Percentiles rank a stretch among this genome's conserved stretches.
Evolutionary conservation across 2,888 invertebrate genomes (phyloP).

Genomic region (Ormyrus pomaceus): DNA sequence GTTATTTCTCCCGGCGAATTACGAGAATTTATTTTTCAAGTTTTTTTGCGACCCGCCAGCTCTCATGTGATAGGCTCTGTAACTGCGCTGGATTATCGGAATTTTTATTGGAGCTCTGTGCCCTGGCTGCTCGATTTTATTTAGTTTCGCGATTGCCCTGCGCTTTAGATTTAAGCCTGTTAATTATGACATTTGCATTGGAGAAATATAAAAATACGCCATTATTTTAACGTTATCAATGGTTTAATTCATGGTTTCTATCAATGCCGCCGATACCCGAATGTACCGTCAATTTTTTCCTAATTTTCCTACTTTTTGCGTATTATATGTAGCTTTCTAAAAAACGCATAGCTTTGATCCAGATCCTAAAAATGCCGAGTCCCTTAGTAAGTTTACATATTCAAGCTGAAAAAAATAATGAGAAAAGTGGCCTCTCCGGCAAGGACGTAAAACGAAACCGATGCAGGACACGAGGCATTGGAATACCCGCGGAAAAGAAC

Average conservation of each 20-base stretch:
- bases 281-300: background rate
- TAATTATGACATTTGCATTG: constrained; percentile 18
- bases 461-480: constrained; percentile 61
- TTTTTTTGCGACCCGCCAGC: background rate
- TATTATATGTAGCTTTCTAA: background rate
- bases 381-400: constrained; percentile 34
- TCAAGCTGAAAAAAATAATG: constrained; percentile 10
- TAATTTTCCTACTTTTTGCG: too few relatives aligned
- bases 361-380: background rate
- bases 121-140: background rate
- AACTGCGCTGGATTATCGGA: constrained; percentile 14
- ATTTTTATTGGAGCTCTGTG: constrained; percentile 38
- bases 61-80: background rate
- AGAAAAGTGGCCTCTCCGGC: background rate
- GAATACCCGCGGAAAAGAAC: constrained; percentile 62
- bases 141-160: background rate
- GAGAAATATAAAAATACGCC: background rate
- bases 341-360: background rate
- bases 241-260: constrained; percentile 2
- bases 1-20: constrained; percentile 36
- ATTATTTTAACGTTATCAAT: constrained; percentile 1
- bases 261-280: background rate
- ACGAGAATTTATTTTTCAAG: constrained; percentile 38
- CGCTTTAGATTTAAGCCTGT: constrained; percentile 9
- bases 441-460: constrained; percentile 50